Base-by-base conservation (phyloP, 2,797 vertebrate genomes). In the Chelidonichthys spinosus region DNA sequence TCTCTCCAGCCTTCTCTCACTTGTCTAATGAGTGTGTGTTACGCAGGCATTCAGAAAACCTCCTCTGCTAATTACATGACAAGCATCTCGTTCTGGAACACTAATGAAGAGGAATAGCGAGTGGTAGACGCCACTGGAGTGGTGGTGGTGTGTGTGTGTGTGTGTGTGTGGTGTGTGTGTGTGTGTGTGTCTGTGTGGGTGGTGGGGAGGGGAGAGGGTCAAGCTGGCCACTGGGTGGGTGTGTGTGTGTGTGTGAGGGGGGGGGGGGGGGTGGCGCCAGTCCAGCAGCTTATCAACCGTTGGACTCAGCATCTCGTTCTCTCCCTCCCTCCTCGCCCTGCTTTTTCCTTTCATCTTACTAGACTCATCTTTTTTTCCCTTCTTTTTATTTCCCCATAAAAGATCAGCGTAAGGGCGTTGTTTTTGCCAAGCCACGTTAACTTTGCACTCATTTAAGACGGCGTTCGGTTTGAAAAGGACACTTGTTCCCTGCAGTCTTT, bases 81-180 rank as follows among this genome's bases (percentile, higher is more conserved):
- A 91, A 91, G 90, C 92, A 90, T 93, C 89, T 92, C 75, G 80
- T 90, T 92, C 85, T 90, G 80, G 82, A 89, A 77, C 84, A 71
- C 90, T 95, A 95, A 95, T 95, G 91, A 95, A 94, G 92, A 94
- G 89, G 82, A 85, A 90, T 88, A 88, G 82, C 36, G 70, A 85
- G 84, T 36, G 37, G 81, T 60, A 80, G 89, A 91, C 89, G 81
- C 89, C 90, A 91, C 77, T 85, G 77, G 72, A 86, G 81, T 59
- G 69, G 60, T 56, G 75, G 46, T 74, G 25, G 25, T 25, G 47
- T 70, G 36, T 62, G 62, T 70, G 37, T 81, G 83, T 75, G 67
- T 72, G 69, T 72, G 58, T 67, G 37, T 63, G 35, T 63, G 44
- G 59, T 67, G 49, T 65, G 49, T 58, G n/a, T 67, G 37, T 63